phyloP scores from a whole-genome alignment of 2,888 invertebrate species.

The Hirtodrosophila duncani region DNA sequence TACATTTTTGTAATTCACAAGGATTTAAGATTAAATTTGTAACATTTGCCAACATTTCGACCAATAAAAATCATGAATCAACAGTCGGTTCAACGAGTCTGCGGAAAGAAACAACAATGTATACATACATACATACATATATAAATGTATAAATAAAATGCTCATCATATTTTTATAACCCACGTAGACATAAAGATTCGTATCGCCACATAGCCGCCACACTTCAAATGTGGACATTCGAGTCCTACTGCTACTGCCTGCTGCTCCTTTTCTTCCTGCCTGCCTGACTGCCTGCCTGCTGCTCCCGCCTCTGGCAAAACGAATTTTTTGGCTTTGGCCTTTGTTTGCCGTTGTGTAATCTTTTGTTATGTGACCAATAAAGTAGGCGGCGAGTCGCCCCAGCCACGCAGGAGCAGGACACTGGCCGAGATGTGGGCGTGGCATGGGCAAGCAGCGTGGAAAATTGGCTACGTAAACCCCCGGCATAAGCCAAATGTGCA shows the following conservation, averaged over 20 bases:
- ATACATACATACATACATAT: slow-evolving; percentile 22
- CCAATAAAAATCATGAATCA: slow-evolving; percentile 56
- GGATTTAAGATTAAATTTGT: slow-evolving; percentile 32
- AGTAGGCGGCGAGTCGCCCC: slow-evolving; percentile 64
- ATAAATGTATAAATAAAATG: slow-evolving; percentile 49
- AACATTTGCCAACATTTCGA: slow-evolving; percentile 20
- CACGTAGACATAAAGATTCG: slow-evolving; percentile 70
- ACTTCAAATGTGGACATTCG: too few species aligned
- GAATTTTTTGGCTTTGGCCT: slow-evolving; percentile 34
- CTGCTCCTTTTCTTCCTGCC: too few species aligned
- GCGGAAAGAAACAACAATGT: slow-evolving; percentile 12
- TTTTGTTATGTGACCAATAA: slow-evolving; percentile 73
- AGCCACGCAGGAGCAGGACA: slow-evolving; percentile 29
- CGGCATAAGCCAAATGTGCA: slow-evolving; percentile 72
- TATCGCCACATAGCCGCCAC: slow-evolving; percentile 47
- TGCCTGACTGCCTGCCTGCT: too few species aligned
- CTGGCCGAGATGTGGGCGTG: slow-evolving; percentile 32
- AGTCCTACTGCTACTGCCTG: too few species aligned
- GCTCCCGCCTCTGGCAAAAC: too few species aligned
- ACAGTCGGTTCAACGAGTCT: too few species aligned
- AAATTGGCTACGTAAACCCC: slow-evolving; percentile 68
- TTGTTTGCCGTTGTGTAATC: slow-evolving; percentile 61
- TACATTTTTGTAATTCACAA: not conserved
- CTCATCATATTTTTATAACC: slow-evolving; percentile 74
- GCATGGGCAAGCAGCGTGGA: slow-evolving; percentile 9